These are phyloP conservation scores for Antennarius striatus DNA, from an alignment of 2,113 vertebrate genomes.

Conservation along the genomic window DNA sequence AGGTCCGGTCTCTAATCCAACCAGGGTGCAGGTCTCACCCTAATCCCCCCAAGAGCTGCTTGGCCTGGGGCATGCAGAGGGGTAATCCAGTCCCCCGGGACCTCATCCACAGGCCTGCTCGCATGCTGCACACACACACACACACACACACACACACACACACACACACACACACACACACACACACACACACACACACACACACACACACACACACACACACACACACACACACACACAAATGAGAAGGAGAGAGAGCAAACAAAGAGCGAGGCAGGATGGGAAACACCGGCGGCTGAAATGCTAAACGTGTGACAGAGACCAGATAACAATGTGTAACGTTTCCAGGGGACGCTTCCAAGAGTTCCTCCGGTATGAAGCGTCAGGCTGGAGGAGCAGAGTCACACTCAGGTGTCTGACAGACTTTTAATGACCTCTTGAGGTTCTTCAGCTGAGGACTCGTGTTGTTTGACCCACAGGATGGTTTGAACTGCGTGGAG, in stretches of 20 bases:
- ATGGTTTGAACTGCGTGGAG: too few relatives aligned
- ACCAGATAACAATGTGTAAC: slow-evolving; percentile 29
- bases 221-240: slow-evolving; percentile 23
- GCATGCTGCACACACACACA: slow-evolving; percentile 18
- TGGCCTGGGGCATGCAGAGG: slow-evolving; percentile 80
- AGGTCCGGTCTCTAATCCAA: slow-evolving; percentile 79
- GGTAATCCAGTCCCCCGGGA: slow-evolving; percentile 79
- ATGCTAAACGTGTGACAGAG: slow-evolving; percentile 48
- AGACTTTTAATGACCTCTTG: too few relatives aligned
- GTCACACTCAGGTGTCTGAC: too few relatives aligned
- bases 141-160: slow-evolving; percentile 33
- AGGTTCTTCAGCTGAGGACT: too few relatives aligned
- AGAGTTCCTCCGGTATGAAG: too few relatives aligned
- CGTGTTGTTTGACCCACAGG: too few relatives aligned
- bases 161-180: slow-evolving; percentile 31
- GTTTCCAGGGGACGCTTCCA: neutral
- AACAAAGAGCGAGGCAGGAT: slow-evolving; percentile 5
- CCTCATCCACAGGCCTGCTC: slow-evolving; percentile 58
- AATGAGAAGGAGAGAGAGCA: slow-evolving; percentile 25
- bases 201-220: slow-evolving; percentile 2
- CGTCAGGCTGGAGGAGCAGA: too few relatives aligned
- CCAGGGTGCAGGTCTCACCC: slow-evolving; percentile 76
- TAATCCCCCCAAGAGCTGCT: slow-evolving; percentile 80
- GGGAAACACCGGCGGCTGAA: slow-evolving; percentile 36
- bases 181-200: slow-evolving; percentile 33